A percentile compares a stretch with the other conserved stretches of the same genome.
Conservation (phyloP, 92 coral and sea anemone genomes). For the Scolanthus callimorphus region DNA sequence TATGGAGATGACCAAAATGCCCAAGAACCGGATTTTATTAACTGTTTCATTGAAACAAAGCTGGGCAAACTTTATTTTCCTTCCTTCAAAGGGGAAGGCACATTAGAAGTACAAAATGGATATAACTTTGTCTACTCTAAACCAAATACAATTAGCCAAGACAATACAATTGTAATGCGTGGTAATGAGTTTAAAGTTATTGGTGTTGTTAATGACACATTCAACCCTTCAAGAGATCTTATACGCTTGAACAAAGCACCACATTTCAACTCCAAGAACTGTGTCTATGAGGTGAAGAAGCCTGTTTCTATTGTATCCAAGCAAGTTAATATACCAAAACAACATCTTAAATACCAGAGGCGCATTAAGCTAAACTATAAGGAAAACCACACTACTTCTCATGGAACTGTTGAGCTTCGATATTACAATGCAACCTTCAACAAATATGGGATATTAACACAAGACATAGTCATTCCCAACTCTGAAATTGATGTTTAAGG, state of each 20-base stretch:
- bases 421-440: slow-evolving; percentile 35
- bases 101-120: slow-evolving; percentile 19
- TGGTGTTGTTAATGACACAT: slow-evolving; percentile 23
- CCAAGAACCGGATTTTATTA: not conserved
- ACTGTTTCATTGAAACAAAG: slow-evolving; percentile 2
- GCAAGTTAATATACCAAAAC: slow-evolving; percentile 9
- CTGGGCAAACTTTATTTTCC: slow-evolving; percentile 14
- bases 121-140: slow-evolving; percentile 17
- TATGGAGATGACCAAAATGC: slow-evolving; percentile 8
- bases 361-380: slow-evolving; percentile 6
- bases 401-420: slow-evolving; percentile 21
- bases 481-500: slow-evolving; percentile 27
- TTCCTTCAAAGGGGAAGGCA: slow-evolving; percentile 14
- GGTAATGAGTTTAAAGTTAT: slow-evolving; percentile 16
- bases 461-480: slow-evolving; percentile 14
- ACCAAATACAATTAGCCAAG: not conserved
- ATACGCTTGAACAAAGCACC: slow-evolving; percentile 17
- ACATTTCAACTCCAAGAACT: slow-evolving; percentile 24
- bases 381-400: not conserved
- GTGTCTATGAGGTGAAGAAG: slow-evolving; percentile 17
- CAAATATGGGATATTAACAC: slow-evolving; percentile 33
- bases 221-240: slow-evolving; percentile 23
- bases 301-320: slow-evolving; percentile 15
- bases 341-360: slow-evolving; percentile 4
- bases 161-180: slow-evolving; percentile 4